These are phyloP conservation scores for Megaleporinus macrocephalus DNA, from an alignment of 2,113 vertebrate species.

Conservation along the genomic window DNA sequence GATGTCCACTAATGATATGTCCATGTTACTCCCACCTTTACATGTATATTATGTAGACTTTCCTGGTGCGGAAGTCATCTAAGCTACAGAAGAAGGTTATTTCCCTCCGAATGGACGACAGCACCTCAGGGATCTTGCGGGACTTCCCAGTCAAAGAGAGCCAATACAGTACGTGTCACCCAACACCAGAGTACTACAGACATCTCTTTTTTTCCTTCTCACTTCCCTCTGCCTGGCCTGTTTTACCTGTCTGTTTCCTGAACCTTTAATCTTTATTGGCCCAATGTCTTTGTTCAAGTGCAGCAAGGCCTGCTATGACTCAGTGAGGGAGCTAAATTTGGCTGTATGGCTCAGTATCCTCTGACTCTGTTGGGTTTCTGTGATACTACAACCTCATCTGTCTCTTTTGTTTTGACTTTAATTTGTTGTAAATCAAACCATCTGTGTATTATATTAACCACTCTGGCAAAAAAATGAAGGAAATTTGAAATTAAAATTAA, in stretches of 20 bases:
- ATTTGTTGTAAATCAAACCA: neutral
- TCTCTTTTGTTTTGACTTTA: neutral
- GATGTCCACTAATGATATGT: neutral
- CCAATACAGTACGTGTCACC: conserved; percentile 87
- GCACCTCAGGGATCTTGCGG: conserved; percentile 69
- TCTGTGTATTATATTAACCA: too few relatives aligned
- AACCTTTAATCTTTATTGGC: neutral
- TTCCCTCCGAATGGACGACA: conserved; percentile 85
- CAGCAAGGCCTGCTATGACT: neutral
- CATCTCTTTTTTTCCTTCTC: conserved; percentile 13
- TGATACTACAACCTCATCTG: neutral
- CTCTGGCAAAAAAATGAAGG: too few relatives aligned
- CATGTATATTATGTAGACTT: conserved; percentile 75
- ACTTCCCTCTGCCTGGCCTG: conserved; percentile 32
- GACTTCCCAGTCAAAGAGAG: conserved; percentile 92
- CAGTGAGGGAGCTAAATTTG: conserved; percentile 11
- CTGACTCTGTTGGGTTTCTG: neutral
- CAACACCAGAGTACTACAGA: neutral
- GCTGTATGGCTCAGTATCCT: neutral
- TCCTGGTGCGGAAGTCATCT: conserved; percentile 86
- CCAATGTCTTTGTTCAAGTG: neutral
- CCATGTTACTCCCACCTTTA: neutral
- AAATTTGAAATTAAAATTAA: too few relatives aligned
- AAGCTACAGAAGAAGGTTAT: conserved; percentile 90
- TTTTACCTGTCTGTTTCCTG: conserved; percentile 24